Conservation (phyloP, 2,888 invertebrate species). For the Athrips mouffetella region DNA sequence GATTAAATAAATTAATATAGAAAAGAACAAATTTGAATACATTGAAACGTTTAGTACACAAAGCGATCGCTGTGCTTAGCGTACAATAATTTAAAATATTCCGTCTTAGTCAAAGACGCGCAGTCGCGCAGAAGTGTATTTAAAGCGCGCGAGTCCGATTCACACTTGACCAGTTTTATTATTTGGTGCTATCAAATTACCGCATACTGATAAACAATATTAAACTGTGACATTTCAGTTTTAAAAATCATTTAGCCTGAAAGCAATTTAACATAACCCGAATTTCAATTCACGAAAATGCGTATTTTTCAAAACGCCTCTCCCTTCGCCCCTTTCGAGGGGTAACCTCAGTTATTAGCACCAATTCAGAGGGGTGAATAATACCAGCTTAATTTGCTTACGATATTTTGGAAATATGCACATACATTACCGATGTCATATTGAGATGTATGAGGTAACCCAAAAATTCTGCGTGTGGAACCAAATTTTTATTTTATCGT, state of each 20-base stretch:
- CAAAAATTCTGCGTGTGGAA: background rate
- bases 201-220: too few relatives aligned
- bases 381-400: slow-evolving; percentile 70
- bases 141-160: too few relatives aligned
- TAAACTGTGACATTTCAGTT: too few relatives aligned
- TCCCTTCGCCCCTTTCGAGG: background rate
- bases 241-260: too few relatives aligned
- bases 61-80: too few relatives aligned
- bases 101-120: too few relatives aligned
- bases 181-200: too few relatives aligned
- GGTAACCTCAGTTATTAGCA: slow-evolving; percentile 60
- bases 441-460: slow-evolving; percentile 14
- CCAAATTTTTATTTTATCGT: background rate
- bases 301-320: background rate
- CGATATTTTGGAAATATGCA: slow-evolving; percentile 59
- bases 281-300: slow-evolving; percentile 22
- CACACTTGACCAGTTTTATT: too few relatives aligned
- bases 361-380: slow-evolving; percentile 74
- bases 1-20: too few relatives aligned
- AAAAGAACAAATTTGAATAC: too few relatives aligned
- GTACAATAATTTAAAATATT: too few relatives aligned
- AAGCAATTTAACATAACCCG: background rate
- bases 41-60: too few relatives aligned
- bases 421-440: slow-evolving; percentile 42
- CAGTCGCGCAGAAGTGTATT: background rate